Conservation (phyloP, 2,113 vertebrate species). For the Haemorhous mexicanus region DNA sequence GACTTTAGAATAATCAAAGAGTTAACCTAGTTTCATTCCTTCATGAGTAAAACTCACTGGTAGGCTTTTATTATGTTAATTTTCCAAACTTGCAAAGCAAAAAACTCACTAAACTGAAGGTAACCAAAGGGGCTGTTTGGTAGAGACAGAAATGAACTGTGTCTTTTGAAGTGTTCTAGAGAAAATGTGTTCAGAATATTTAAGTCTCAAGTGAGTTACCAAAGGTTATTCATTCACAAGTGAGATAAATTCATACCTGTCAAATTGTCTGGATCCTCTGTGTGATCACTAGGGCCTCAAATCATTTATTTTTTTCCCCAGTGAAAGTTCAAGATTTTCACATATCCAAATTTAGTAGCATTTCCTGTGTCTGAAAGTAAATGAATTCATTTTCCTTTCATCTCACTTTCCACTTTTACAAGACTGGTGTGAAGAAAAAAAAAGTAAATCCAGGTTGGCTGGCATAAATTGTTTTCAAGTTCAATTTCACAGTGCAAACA, state of each 20-base stretch:
- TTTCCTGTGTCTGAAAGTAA: conserved; percentile 73
- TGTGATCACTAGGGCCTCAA: conserved; percentile 78
- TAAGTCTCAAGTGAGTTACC: conserved; percentile 78
- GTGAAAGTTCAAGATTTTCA: conserved; percentile 75
- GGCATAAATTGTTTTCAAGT: background rate
- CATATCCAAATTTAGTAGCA: conserved; percentile 69
- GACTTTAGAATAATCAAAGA: conserved; percentile 66
- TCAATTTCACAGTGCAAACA: background rate
- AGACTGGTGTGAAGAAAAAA: background rate
- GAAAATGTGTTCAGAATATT: conserved; percentile 80
- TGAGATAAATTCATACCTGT: conserved; percentile 84
- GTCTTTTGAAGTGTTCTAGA: conserved; percentile 79
- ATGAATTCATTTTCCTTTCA: conserved; percentile 69
- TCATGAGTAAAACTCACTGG: conserved; percentile 41
- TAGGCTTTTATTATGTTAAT: conserved; percentile 75
- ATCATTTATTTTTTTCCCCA: conserved; percentile 75
- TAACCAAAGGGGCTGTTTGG: conserved; percentile 69
- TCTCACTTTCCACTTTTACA: conserved; percentile 50
- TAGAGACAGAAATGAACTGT: conserved; percentile 73
- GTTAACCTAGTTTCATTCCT: conserved; percentile 66
- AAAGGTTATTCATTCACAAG: conserved; percentile 82
- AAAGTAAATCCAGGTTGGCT: background rate
- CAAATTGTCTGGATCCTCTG: conserved; percentile 77
- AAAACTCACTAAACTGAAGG: conserved; percentile 65
- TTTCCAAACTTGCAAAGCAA: conserved; percentile 70